Conservation (phyloP, 2,888 invertebrate species). For the Acheta domesticus region DNA sequence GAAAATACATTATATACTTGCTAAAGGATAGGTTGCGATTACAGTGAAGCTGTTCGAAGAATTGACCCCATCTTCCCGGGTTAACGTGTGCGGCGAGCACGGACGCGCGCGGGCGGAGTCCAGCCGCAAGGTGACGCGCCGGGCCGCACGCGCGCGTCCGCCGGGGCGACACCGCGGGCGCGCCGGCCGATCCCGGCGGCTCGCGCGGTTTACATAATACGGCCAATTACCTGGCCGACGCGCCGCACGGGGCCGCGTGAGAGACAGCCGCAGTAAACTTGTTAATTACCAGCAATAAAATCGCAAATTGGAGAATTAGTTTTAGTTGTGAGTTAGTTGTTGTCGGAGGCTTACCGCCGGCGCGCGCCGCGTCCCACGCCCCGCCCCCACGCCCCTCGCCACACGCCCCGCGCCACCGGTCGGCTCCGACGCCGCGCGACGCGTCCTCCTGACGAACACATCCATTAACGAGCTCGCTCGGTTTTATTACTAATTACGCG, state of each 20-base stretch:
- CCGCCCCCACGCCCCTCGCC: not conserved
- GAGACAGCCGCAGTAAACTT: slow-evolving; percentile 1
- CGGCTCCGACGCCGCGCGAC: not conserved
- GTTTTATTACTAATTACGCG: slow-evolving; percentile 9
- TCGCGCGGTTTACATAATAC: not conserved
- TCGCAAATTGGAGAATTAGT: slow-evolving; percentile 18
- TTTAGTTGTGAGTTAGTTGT: slow-evolving; percentile 18
- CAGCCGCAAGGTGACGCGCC: no score
- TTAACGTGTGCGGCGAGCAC: no score
- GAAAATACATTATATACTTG: no score
- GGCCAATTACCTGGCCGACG: slow-evolving; percentile 1
- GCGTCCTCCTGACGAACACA: not conserved
- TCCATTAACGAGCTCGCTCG: not conserved
- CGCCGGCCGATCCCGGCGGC: not conserved
- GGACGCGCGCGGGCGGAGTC: no score
- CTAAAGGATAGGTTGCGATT: no score
- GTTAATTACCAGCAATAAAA: slow-evolving; percentile 18
- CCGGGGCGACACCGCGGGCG: not conserved
- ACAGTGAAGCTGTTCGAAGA: no score
- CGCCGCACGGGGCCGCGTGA: not conserved
- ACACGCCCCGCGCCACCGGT: not conserved
- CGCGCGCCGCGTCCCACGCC: not conserved
- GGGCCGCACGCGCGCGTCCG: not conserved
- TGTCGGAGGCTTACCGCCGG: slow-evolving; percentile 10
- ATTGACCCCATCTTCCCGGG: no score